Conservation (phyloP, 2,888 invertebrate species). For the Gonocerus acuteangulatus region DNA sequence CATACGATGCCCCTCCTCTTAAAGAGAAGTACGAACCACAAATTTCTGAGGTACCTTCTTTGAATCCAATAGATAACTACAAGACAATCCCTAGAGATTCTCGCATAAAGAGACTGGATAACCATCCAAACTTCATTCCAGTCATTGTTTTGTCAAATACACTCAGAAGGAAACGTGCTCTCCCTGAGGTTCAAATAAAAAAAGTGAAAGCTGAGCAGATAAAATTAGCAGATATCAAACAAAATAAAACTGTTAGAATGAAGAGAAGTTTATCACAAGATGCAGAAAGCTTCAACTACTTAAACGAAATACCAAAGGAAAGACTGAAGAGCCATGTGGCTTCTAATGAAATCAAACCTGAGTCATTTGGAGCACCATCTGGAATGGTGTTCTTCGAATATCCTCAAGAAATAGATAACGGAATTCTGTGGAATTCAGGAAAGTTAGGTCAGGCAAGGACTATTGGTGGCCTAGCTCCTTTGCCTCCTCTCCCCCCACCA, state of each 20-base stretch:
- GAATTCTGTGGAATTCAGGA: no score
- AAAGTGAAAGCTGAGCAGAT: slow-evolving; percentile 5
- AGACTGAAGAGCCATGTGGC: background rate
- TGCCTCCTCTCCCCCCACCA: background rate
- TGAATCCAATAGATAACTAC: background rate
- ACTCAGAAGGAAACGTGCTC: slow-evolving; percentile 1
- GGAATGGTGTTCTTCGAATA: no score
- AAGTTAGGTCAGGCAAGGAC: no score
- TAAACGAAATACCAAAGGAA: slow-evolving; percentile 13
- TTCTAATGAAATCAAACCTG: background rate
- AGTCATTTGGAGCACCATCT: background rate
- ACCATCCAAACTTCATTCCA: background rate
- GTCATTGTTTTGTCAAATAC: slow-evolving; percentile 23
- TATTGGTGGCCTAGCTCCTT: no score
- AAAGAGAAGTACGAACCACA: background rate
- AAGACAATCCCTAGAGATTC: slow-evolving; percentile 28
- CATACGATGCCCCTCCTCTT: background rate
- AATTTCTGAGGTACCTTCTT: background rate
- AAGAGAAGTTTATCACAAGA: slow-evolving; percentile 5
- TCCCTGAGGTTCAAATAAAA: slow-evolving; percentile 1
- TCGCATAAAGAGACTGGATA: slow-evolving; percentile 1
- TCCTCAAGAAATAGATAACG: no score
- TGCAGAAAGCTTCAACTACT: background rate
- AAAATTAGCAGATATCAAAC: background rate
- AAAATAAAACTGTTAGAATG: background rate